Evolutionary conservation across 2,113 vertebrate genomes (phyloP).

Genomic region (Mesitornis unicolor): DNA sequence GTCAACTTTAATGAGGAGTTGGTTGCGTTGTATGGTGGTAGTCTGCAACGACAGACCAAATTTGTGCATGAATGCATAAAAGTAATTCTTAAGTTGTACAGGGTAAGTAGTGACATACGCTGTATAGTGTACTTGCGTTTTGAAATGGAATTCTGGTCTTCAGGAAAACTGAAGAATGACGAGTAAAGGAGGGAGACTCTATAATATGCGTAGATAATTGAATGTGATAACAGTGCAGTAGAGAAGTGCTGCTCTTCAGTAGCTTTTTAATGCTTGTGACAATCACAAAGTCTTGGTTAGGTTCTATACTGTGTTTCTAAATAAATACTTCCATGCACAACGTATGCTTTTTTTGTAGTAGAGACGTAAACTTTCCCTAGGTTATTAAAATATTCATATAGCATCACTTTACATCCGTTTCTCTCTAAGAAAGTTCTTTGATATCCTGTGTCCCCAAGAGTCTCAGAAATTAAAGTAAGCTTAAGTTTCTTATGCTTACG

Average conservation of each 20-base stretch:
- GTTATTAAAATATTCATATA: neutral
- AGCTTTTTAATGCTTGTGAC: neutral
- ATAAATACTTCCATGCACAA: neutral
- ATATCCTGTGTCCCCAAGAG: neutral
- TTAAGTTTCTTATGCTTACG: neutral
- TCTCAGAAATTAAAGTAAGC: neutral
- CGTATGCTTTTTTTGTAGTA: neutral
- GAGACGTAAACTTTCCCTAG: neutral
- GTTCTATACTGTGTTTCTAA: neutral
- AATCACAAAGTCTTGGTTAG: neutral
- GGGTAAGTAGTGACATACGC: constrained; percentile 71
- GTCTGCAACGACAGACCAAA: constrained; percentile 86
- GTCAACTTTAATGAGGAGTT: constrained; percentile 97
- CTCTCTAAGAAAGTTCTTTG: neutral
- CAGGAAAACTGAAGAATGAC: neutral
- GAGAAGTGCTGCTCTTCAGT: neutral
- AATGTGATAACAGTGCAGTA: neutral
- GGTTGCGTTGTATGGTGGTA: constrained; percentile 94
- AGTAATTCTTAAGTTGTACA: constrained; percentile 91
- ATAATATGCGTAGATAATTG: neutral
- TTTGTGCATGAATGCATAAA: constrained; percentile 95
- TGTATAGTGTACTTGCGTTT: neutral
- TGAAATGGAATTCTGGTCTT: neutral
- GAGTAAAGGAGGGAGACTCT: neutral
- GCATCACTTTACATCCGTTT: neutral